Conservation (phyloP, 2,888 invertebrate genomes). For the Drosophila buzzatii region DNA sequence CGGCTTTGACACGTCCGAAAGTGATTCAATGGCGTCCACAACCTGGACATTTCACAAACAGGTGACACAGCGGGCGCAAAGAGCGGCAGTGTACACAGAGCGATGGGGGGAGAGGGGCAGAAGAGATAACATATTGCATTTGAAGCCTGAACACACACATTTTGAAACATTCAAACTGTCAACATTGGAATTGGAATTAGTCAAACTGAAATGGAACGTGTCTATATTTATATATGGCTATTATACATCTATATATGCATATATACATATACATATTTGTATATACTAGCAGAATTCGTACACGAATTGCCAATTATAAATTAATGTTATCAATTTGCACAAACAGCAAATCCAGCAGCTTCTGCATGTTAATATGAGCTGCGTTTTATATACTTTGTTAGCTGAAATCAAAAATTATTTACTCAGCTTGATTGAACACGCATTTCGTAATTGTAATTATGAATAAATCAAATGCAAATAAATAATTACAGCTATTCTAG, state of each 20-base stretch:
- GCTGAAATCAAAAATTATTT: neutral
- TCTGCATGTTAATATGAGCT: neutral
- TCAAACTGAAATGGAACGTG: conserved; percentile 34
- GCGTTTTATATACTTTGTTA: neutral
- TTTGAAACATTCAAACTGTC: conserved; percentile 57
- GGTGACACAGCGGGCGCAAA: conserved; percentile 7
- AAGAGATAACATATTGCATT: conserved; percentile 28
- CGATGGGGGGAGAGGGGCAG: neutral
- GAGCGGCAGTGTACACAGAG: no score
- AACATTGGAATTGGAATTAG: conserved; percentile 46
- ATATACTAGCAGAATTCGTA: neutral
- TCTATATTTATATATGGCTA: conserved; percentile 21
- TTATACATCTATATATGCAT: conserved; percentile 5
- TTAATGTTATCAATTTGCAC: conserved; percentile 19
- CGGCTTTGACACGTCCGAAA: conserved; percentile 59
- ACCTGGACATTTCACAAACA: conserved; percentile 39
- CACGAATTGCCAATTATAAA: conserved; percentile 38
- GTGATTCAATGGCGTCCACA: conserved; percentile 55
- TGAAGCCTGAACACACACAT: conserved; percentile 45
- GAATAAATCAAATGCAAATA: neutral
- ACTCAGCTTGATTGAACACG: neutral
- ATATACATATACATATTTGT: neutral
- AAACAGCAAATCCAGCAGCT: conserved; percentile 8
- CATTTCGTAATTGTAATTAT: neutral
- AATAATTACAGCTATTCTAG: neutral